Conservation (phyloP, 1,140 invertebrate species). For the Drosophila seguyi region DNA sequence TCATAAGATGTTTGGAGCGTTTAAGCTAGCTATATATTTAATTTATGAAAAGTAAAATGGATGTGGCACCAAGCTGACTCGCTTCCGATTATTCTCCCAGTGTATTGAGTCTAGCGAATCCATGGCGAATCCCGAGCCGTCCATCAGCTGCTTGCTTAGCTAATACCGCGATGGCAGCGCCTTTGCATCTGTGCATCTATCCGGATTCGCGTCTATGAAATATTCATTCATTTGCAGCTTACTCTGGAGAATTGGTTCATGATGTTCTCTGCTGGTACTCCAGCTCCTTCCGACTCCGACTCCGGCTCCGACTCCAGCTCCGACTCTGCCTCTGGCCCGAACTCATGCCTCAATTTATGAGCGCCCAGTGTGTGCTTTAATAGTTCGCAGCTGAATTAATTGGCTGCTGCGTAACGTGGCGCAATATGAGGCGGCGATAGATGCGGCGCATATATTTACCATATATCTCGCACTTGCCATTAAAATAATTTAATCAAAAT, state of each 20-base stretch:
- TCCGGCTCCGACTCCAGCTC: neutral
- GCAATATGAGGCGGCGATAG: slow-evolving; percentile 26
- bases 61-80: neutral
- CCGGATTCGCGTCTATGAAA: slow-evolving; percentile 72
- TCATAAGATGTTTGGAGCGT: neutral
- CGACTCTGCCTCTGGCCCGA: neutral
- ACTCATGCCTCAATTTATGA: slow-evolving; percentile 73
- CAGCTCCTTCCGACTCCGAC: slow-evolving; percentile 24
- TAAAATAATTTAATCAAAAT: slow-evolving; percentile 84
- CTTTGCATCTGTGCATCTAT: slow-evolving; percentile 69
- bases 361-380: slow-evolving; percentile 82
- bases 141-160: slow-evolving; percentile 53
- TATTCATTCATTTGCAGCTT: slow-evolving; percentile 81
- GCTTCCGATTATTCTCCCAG: neutral
- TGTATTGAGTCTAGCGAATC: slow-evolving; percentile 13
- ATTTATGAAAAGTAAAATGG: neutral
- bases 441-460: slow-evolving; percentile 65
- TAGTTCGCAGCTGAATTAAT: slow-evolving; percentile 82
- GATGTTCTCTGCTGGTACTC: slow-evolving; percentile 45
- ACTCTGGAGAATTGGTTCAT: slow-evolving; percentile 75
- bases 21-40: neutral
- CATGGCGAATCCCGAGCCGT: slow-evolving; percentile 27
- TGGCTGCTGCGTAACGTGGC: slow-evolving; percentile 57
- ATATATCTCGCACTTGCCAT: slow-evolving; percentile 74
- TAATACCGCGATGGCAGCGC: slow-evolving; percentile 31